Conservation (phyloP, 92 coral and sea anemone species). For the Heliopora coerulea region DNA sequence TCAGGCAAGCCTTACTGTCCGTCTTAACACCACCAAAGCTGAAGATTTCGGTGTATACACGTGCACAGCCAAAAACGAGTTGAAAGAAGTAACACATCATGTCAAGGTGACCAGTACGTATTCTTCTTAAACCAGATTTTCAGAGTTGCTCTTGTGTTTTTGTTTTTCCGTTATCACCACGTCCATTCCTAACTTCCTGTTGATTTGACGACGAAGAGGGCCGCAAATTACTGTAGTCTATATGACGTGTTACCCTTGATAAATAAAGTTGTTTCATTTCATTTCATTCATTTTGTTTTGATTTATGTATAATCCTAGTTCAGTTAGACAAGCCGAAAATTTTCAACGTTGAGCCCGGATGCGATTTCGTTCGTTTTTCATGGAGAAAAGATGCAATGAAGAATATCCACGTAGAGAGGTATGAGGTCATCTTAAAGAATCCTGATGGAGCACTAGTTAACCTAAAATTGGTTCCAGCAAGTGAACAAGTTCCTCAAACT, state of each 20-base stretch:
- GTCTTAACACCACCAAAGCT: neutral
- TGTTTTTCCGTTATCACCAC: too few species aligned
- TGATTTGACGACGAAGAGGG: too few species aligned
- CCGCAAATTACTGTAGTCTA: too few species aligned
- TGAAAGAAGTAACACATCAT: neutral
- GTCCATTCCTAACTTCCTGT: too few species aligned
- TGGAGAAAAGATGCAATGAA: slow-evolving; percentile 15
- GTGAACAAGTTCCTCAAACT: neutral
- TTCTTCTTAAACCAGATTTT: neutral
- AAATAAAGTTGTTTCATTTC: neutral
- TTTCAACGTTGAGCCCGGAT: slow-evolving; percentile 8
- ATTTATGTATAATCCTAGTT: too few species aligned
- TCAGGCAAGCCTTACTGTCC: neutral
- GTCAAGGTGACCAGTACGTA: slow-evolving; percentile 3
- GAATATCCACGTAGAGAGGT: neutral
- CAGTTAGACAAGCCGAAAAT: slow-evolving; percentile 29
- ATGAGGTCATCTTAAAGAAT: neutral
- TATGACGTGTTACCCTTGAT: too few species aligned
- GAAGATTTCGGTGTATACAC: slow-evolving; percentile 29
- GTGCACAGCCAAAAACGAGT: slow-evolving; percentile 6
- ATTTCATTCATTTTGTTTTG: too few species aligned
- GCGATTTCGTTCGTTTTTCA: slow-evolving; percentile 20
- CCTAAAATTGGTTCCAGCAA: neutral
- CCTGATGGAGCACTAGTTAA: neutral
- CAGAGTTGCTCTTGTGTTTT: too few species aligned